phyloP scores from a whole-genome alignment of 2,797 vertebrate species.

The Lagodon rhomboides region DNA sequence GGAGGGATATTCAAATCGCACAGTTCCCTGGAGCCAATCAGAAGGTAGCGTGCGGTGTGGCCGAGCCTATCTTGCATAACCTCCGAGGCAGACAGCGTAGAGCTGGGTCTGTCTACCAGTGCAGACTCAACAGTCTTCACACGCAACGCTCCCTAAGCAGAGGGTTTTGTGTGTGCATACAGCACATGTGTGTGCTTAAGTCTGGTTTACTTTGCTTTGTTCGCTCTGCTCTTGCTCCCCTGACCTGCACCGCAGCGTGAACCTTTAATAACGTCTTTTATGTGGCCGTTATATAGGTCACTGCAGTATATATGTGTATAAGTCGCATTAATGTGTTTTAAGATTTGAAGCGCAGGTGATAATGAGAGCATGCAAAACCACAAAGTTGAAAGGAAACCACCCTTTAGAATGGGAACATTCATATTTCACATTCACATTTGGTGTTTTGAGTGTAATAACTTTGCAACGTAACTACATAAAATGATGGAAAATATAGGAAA shows the following conservation, averaged over 20 bases:
- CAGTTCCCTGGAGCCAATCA: conserved; percentile 53
- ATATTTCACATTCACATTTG: not conserved
- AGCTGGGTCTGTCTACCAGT: conserved; percentile 63
- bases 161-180: conserved; percentile 11
- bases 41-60: conserved; percentile 33
- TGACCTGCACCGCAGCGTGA: not conserved
- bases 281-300: conserved; percentile 4
- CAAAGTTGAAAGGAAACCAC: not conserved
- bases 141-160: conserved; percentile 61
- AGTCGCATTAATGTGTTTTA: not conserved
- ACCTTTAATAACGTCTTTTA: not conserved
- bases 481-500: not conserved
- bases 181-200: conserved; percentile 1
- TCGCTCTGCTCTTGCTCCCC: conserved; percentile 30
- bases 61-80: conserved; percentile 69
- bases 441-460: not conserved
- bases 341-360: not conserved
- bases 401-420: not conserved
- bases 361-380: not conserved
- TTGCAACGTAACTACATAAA: not conserved
- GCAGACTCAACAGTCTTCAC: conserved; percentile 76
- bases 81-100: conserved; percentile 55
- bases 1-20: conserved; percentile 55
- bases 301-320: not conserved
- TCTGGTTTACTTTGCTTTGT: conserved; percentile 14